Percentiles rank a stretch among this genome's conserved stretches.
Evolutionary conservation across 2,797 vertebrate genomes (phyloP).

Genomic region (Margarornis squamiger): DNA sequence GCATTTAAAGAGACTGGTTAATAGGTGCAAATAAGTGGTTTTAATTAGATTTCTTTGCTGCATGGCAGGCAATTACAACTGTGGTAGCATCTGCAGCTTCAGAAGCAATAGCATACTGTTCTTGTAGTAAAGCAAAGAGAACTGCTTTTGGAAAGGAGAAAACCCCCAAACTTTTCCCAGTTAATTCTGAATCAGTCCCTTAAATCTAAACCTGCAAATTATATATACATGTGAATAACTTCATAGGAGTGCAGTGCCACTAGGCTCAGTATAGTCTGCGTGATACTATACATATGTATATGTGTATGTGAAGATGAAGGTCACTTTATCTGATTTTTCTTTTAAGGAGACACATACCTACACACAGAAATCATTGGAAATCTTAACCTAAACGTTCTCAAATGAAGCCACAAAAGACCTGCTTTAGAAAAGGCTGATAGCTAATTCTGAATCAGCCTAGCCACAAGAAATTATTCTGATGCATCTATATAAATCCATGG

Average conservation of each 20-base stretch:
- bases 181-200: not conserved
- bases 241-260: not conserved
- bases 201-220: not conserved
- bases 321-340: not conserved
- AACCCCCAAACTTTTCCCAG: not conserved
- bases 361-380: not conserved
- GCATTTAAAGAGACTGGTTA: conserved; percentile 34
- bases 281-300: not conserved
- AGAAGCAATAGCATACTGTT: not conserved
- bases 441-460: conserved; percentile 11
- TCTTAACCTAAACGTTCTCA: not conserved
- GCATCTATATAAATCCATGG: not conserved
- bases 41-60: conserved; percentile 45
- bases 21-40: conserved; percentile 45
- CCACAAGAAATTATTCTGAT: not conserved
- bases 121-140: not conserved
- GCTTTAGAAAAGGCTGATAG: not conserved
- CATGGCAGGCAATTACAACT: conserved; percentile 5
- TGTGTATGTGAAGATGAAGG: not conserved
- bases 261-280: not conserved
- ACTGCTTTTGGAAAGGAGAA: not conserved
- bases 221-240: not conserved
- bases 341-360: not conserved
- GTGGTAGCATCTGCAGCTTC: conserved; percentile 25
- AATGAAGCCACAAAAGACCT: not conserved